Conservation (phyloP, 2,113 vertebrate genomes). For the Penelope pileata region DNA sequence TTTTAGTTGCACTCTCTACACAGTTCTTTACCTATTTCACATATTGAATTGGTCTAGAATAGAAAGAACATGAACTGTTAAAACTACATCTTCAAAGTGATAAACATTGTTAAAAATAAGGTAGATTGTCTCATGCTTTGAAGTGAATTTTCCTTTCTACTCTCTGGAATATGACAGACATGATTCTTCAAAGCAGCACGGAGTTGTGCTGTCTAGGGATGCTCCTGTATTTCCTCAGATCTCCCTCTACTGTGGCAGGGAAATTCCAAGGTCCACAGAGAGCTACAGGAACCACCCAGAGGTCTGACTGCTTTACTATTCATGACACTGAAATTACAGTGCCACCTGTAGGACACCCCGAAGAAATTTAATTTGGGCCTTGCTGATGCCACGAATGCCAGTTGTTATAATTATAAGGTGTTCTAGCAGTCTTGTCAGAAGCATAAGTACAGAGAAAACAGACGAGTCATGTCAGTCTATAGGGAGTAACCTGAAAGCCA, state of each 20-base stretch:
- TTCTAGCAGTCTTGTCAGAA: not conserved
- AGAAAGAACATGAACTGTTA: not conserved
- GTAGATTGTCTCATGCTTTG: not conserved
- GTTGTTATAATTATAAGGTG: not conserved
- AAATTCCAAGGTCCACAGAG: not conserved
- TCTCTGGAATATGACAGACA: not conserved
- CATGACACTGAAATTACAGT: constrained; percentile 45
- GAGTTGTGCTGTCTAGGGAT: not conserved
- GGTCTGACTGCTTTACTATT: not conserved
- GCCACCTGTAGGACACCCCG: constrained; percentile 48
- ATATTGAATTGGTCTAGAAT: not conserved
- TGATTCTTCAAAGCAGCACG: not conserved
- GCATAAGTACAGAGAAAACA: not conserved
- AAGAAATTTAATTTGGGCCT: not conserved
- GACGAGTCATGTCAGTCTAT: not conserved
- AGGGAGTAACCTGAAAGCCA: not conserved
- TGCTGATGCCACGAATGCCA: accelerated
- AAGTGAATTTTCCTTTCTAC: not conserved
- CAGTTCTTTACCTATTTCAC: not conserved
- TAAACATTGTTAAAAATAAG: not conserved
- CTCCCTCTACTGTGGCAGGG: not conserved
- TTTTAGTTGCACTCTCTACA: not conserved
- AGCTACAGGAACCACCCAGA: not conserved
- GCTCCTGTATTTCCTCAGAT: not conserved
- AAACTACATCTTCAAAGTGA: not conserved